Evolutionary conservation across 35 echinoderm and acorn worm genomes (phyloP), one percentile per base, ranked within the genome.

Genomic region (Apostichopus japonicus): DNA sequence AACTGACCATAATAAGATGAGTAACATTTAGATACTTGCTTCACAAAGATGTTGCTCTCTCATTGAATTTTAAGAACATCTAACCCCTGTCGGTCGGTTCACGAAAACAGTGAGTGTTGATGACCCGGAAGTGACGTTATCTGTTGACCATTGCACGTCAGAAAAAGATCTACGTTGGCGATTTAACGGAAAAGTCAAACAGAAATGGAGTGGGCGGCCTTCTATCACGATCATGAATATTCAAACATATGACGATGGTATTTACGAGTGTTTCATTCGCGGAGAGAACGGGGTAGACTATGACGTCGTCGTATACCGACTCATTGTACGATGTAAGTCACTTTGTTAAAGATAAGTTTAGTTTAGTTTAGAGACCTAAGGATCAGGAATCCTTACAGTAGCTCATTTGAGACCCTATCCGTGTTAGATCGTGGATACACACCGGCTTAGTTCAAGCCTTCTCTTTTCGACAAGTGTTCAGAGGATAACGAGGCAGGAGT

Each of bases 231-330:
- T 83, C 21, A 53, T 6, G 10, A 21, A 55, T 25, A 83, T 83
- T 8, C 21, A 53, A 25, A 56, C 13, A 55, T 2, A 83, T 25
- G 79, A 83, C 27, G 27, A 13, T 16, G 79, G 79, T 56, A 83
- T 84, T 23, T 84, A 84, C 14, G 81, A 84, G 15, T 84, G 81
- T 59, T 84, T 84, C 51, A 55, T 84, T 54, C 44, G 52, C 15
- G 79, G 79, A 83, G 22, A 23, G 71, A 23, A 75, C 21, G 10
- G 10, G 10, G 5, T 17, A 14, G 44, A 53, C 0, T 83, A 83
- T 6, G 79, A 83, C 79, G 9, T 52, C 4, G 79, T 83, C 3
- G 21, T 52, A 0, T 83, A 83, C 27, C 27, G 79, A 10, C 79
- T 83, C 17, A 83, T 83, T 54, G 79, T 83, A 4, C 79, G 79